These are phyloP conservation scores for Chloromyia formosa DNA, from an alignment of 2,888 invertebrate species.

Conservation along the genomic window DNA sequence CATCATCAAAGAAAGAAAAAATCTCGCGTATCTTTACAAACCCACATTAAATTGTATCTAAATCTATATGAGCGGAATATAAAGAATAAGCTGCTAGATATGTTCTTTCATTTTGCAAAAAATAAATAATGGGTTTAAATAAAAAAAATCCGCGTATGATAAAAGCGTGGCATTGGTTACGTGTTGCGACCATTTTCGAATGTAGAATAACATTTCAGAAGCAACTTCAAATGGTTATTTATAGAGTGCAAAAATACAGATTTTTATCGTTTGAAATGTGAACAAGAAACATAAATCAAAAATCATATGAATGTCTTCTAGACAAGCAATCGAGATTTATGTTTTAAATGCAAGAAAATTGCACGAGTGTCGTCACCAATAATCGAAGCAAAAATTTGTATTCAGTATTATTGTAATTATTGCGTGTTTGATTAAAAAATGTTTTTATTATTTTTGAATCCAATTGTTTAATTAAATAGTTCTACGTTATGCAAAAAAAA, in stretches of 20 bases:
- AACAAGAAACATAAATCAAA: conserved; percentile 1
- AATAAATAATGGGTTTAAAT: not conserved
- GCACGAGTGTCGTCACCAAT: too few relatives aligned
- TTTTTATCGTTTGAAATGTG: too few relatives aligned
- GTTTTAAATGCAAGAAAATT: too few relatives aligned
- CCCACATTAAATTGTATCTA: conserved; percentile 41
- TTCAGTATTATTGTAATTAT: too few relatives aligned
- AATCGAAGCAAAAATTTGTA: too few relatives aligned
- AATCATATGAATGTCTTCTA: not conserved
- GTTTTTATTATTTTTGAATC: too few relatives aligned
- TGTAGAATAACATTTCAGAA: not conserved
- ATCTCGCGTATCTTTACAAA: conserved; percentile 31
- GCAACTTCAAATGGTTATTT: not conserved
- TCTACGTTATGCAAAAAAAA: not conserved
- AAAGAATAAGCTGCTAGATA: conserved; percentile 6
- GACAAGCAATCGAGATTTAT: too few relatives aligned
- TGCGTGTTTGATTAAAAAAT: too few relatives aligned
- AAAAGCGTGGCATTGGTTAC: conserved; percentile 10
- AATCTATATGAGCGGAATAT: not conserved
- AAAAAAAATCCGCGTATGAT: conserved; percentile 5
- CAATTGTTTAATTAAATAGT: conserved; percentile 1
- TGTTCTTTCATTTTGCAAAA: not conserved
- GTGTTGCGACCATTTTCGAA: not conserved
- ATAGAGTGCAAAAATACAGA: not conserved
- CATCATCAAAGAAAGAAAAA: conserved; percentile 19